phyloP scores from a whole-genome alignment of 53 echinoderm and acorn worm genomes.

The Apostichopus leukothele region DNA sequence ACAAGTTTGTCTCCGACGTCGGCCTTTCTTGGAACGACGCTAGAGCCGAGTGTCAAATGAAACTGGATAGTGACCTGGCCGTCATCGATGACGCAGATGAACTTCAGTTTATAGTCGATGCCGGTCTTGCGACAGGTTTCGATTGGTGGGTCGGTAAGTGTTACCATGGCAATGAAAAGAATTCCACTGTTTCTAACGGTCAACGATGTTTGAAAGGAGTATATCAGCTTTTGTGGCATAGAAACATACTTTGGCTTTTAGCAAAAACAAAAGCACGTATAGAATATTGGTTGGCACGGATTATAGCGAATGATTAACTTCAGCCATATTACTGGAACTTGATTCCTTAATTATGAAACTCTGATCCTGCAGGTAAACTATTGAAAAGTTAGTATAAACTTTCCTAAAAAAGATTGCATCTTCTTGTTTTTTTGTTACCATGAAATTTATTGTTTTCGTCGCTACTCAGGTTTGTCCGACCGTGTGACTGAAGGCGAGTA shows the following conservation, averaged over 20 bases:
- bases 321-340: too few species aligned
- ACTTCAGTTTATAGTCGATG: constrained; percentile 52
- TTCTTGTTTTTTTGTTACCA: too few species aligned
- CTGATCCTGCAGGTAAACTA: too few species aligned
- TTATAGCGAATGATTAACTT: too few species aligned
- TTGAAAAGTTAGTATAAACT: too few species aligned
- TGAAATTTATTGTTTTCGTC: not conserved
- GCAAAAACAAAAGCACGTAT: too few species aligned
- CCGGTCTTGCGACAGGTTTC: constrained; percentile 44
- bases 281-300: too few species aligned
- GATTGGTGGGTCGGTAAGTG: constrained; percentile 81
- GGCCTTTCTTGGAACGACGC: constrained; percentile 63
- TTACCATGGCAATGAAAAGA: not conserved
- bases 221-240: too few species aligned
- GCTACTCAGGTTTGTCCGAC: constrained; percentile 71
- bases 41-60: constrained; percentile 61
- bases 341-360: too few species aligned
- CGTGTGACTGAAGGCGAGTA: constrained; percentile 67
- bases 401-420: too few species aligned
- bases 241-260: too few species aligned
- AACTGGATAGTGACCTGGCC: constrained; percentile 64
- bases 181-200: not conserved
- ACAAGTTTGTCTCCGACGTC: constrained; percentile 65
- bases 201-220: not conserved
- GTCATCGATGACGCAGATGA: constrained; percentile 78